These are phyloP conservation scores for Porites lobata DNA, from an alignment of 92 coral and sea anemone species.

Conservation along the genomic window DNA sequence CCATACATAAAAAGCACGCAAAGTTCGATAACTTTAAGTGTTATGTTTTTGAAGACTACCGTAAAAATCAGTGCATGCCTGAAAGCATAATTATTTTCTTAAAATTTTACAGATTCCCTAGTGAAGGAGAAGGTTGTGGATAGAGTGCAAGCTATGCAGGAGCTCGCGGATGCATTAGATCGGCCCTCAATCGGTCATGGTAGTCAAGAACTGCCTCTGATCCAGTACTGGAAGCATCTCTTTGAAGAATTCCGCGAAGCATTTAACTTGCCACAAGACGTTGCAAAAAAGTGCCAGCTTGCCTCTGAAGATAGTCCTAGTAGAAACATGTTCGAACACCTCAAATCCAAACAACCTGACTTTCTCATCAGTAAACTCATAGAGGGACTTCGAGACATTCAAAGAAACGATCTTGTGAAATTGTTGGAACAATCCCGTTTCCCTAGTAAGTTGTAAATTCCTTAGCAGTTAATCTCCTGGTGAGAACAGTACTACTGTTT, in stretches of 20 bases:
- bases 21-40: too few species aligned
- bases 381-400: background rate
- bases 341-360: background rate
- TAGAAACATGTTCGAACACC: background rate
- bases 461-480: too few species aligned
- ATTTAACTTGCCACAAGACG: background rate
- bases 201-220: background rate
- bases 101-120: background rate
- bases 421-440: background rate
- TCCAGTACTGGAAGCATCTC: constrained; percentile 1
- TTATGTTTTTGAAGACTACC: too few species aligned
- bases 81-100: too few species aligned
- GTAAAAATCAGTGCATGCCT: too few species aligned
- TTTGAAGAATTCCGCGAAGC: background rate
- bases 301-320: background rate
- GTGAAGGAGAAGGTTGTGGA: background rate
- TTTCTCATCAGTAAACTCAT: background rate
- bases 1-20: too few species aligned
- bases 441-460: background rate
- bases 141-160: background rate
- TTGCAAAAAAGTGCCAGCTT: background rate
- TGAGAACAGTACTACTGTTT: too few species aligned
- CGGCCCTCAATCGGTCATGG: background rate
- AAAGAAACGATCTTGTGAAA: constrained; percentile 5
- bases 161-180: background rate